Conservation (phyloP, 1,140 invertebrate genomes). For the Mercenaria mercenaria region DNA sequence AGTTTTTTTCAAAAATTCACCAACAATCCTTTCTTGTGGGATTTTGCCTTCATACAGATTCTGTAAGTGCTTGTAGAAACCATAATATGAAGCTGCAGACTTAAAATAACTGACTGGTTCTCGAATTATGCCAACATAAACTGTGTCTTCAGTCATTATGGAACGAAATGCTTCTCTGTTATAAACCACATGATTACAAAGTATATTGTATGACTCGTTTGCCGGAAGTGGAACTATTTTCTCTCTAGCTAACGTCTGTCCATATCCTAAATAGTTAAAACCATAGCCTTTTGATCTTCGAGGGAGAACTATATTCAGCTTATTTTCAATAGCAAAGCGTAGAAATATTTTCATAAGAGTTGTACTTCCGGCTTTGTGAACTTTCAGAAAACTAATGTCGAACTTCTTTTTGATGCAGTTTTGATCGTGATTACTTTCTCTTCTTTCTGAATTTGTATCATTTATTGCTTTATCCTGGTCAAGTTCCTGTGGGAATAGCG, state of each 20-base stretch:
- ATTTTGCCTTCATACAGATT: neutral
- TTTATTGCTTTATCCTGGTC: too few species aligned
- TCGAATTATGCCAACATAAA: constrained; percentile 76
- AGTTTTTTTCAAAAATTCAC: constrained; percentile 59
- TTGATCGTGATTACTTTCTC: neutral
- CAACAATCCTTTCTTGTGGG: neutral
- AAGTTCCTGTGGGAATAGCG: neutral
- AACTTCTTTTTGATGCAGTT: constrained; percentile 48
- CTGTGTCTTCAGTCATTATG: constrained; percentile 75
- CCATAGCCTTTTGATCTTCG: constrained; percentile 28
- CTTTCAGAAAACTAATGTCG: constrained; percentile 78
- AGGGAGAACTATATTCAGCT: constrained; percentile 76
- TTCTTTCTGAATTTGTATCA: neutral
- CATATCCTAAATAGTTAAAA: constrained; percentile 69
- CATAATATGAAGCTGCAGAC: constrained; percentile 77
- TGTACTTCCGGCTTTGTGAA: constrained; percentile 81
- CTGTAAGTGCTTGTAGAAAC: constrained; percentile 46
- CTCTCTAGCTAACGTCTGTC: constrained; percentile 32
- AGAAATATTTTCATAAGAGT: constrained; percentile 79
- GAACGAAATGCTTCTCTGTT: constrained; percentile 65
- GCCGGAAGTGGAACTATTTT: constrained; percentile 64
- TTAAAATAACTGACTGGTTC: constrained; percentile 79
- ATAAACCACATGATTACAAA: constrained; percentile 77
- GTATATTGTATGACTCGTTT: constrained; percentile 67
- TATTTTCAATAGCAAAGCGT: constrained; percentile 71